phyloP scores from a whole-genome alignment of 1,140 invertebrate species.

The Prorops nasuta region DNA sequence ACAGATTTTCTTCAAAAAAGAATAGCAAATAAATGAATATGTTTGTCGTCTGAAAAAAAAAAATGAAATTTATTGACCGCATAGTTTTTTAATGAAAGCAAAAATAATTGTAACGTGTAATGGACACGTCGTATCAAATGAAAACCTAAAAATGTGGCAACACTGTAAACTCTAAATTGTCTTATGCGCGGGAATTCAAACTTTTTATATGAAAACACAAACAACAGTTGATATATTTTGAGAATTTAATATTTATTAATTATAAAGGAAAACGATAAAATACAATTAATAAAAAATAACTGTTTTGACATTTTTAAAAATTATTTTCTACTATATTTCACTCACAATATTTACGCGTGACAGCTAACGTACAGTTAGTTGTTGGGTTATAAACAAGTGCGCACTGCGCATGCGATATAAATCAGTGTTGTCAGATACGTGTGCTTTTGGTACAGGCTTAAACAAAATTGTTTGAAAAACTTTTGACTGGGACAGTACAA shows the following conservation, averaged over 20 bases:
- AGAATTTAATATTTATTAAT: background rate
- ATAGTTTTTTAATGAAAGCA: background rate
- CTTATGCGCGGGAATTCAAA: background rate
- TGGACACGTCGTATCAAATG: background rate
- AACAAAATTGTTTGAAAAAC: too few species aligned
- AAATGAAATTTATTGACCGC: background rate
- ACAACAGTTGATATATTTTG: background rate
- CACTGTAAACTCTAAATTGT: too few species aligned
- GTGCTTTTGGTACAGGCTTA: too few species aligned
- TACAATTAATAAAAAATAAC: background rate
- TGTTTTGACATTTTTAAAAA: too few species aligned
- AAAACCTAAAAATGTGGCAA: background rate
- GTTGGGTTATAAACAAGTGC: too few species aligned
- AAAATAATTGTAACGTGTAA: background rate
- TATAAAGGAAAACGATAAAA: background rate
- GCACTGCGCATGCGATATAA: too few species aligned
- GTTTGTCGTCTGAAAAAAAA: conserved; percentile 1
- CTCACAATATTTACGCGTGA: too few species aligned
- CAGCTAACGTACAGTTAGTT: too few species aligned
- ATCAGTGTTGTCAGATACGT: too few species aligned
- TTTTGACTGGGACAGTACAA: too few species aligned
- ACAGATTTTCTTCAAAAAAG: conserved; percentile 1
- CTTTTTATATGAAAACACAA: background rate
- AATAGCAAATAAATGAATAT: background rate
- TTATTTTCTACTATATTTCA: too few species aligned